Evolutionary conservation across 2,797 vertebrate genomes (phyloP).

Genomic region (Channa striata): DNA sequence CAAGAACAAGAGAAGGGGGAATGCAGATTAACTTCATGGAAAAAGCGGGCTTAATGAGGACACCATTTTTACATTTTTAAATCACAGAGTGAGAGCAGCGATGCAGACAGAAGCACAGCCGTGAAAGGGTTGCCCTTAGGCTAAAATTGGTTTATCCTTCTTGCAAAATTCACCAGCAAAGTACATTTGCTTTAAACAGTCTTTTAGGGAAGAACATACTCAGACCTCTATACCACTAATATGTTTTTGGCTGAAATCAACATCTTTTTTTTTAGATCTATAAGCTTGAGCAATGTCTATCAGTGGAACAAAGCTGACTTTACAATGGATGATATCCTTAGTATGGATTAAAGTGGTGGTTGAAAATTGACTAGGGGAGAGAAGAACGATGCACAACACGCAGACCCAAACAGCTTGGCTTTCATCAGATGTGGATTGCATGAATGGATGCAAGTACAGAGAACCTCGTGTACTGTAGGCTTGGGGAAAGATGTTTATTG

Average conservation of each 20-base stretch:
- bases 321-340: constrained; percentile 16
- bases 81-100: constrained; percentile 17
- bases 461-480: constrained; percentile 5
- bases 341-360: constrained; percentile 31
- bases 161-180: constrained; percentile 17
- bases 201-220: constrained; percentile 9
- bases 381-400: constrained; percentile 24
- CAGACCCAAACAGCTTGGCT: constrained; percentile 26
- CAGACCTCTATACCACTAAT: constrained; percentile 9
- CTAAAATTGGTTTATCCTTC: constrained; percentile 29
- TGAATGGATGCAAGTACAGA: constrained; percentile 13
- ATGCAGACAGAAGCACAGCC: constrained; percentile 8
- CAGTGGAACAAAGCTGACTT: constrained; percentile 38
- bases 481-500: constrained; percentile 23
- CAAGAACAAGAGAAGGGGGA: neutral
- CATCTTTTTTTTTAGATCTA: constrained; percentile 24
- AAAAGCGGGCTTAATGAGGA: constrained; percentile 34
- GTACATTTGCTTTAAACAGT: constrained; percentile 31
- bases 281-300: constrained; percentile 27
- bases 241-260: constrained; percentile 28
- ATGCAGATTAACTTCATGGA: constrained; percentile 5
- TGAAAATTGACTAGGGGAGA: constrained; percentile 32
- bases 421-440: constrained; percentile 23
- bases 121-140: constrained; percentile 9
- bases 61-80: constrained; percentile 35